Percentiles rank a stretch among this genome's conserved stretches.
Conservation (phyloP, 2,888 invertebrate genomes). For the Tiliacea citrago region DNA sequence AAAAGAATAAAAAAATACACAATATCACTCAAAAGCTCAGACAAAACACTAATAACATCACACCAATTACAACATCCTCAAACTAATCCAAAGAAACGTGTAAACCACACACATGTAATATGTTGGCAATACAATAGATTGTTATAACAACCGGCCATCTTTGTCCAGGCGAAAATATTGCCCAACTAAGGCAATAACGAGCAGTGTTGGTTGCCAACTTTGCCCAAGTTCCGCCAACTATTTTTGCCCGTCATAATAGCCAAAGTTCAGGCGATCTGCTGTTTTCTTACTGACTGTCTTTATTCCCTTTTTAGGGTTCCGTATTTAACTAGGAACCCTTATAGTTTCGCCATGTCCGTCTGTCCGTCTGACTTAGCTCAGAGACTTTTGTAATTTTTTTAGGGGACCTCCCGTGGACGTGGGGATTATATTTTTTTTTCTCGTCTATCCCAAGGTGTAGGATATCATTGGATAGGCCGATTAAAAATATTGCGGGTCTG, state of each 20-base stretch:
- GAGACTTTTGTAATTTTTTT: too few relatives aligned
- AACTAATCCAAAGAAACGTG: conserved; percentile 38
- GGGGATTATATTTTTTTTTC: too few relatives aligned
- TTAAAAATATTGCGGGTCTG: too few relatives aligned
- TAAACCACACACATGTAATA: conserved; percentile 69
- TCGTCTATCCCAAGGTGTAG: too few relatives aligned
- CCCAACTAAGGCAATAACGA: conserved; percentile 89
- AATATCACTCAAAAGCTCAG: background rate
- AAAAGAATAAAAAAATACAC: background rate
- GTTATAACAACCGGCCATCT: conserved; percentile 81
- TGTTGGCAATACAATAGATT: conserved; percentile 80
- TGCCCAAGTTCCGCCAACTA: conserved; percentile 82
- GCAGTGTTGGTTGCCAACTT: conserved; percentile 84
- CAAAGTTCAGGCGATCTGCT: conserved; percentile 84
- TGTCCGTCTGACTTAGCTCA: too few relatives aligned
- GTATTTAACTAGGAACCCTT: too few relatives aligned
- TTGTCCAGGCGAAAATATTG: conserved; percentile 87
- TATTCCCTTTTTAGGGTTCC: conserved; percentile 52
- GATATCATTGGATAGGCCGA: too few relatives aligned
- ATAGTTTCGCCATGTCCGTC: too few relatives aligned
- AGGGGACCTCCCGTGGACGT: too few relatives aligned
- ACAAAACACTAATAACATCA: background rate
- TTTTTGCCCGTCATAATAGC: conserved; percentile 89
- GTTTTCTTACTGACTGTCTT: conserved; percentile 77
- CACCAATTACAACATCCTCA: conserved; percentile 22